Conservation (phyloP, 2,888 invertebrate genomes). For the Apodemia duryi region DNA sequence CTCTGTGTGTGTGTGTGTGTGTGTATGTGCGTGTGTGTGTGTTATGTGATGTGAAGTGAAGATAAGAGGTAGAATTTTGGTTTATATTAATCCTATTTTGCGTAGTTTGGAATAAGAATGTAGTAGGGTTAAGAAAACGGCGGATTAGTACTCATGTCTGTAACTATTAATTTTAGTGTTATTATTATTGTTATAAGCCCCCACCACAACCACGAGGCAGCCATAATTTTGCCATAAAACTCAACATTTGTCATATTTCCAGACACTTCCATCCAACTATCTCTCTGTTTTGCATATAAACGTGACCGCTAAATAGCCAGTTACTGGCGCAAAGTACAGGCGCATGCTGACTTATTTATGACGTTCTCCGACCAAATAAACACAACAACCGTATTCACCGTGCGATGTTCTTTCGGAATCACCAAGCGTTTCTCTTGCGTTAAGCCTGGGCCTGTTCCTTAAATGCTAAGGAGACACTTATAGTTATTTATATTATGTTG, state of each 20-base stretch:
- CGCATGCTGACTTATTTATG: constrained; percentile 31
- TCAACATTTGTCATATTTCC: not conserved
- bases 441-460: not conserved
- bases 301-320: constrained; percentile 36
- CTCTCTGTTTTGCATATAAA: constrained; percentile 28
- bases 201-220: no score
- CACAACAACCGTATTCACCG: constrained; percentile 27
- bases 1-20: no score
- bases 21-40: no score
- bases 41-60: no score
- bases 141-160: no score
- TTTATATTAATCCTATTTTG: no score
- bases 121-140: no score
- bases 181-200: no score
- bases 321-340: constrained; percentile 30
- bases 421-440: constrained; percentile 6
- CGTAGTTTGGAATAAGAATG: no score
- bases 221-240: no score
- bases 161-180: no score
- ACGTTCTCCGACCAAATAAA: constrained; percentile 23
- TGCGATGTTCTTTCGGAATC: constrained; percentile 17
- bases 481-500: not conserved
- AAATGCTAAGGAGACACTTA: constrained; percentile 8
- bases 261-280: constrained; percentile 22
- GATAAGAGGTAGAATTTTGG: no score